Conservation (phyloP, 2,113 vertebrate species). For the Artemisiospiza belli region DNA sequence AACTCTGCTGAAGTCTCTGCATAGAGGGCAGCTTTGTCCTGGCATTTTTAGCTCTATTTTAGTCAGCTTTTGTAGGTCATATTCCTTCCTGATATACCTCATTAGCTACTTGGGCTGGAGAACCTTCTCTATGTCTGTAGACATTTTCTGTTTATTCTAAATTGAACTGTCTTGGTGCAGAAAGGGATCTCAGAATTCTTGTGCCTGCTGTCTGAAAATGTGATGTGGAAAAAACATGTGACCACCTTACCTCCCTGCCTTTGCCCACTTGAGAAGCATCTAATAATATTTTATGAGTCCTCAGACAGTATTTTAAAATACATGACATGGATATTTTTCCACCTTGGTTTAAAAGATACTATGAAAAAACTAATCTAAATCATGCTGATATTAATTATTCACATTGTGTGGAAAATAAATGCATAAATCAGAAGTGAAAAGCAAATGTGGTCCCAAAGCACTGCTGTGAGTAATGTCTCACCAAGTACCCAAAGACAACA, state of each 20-base stretch:
- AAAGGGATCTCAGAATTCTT: background rate
- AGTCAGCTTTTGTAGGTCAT: background rate
- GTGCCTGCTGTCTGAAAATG: background rate
- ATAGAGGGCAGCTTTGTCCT: background rate
- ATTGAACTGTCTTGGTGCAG: background rate
- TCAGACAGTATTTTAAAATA: background rate
- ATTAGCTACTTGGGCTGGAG: background rate
- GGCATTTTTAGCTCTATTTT: background rate
- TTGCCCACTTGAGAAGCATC: background rate
- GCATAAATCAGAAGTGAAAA: background rate
- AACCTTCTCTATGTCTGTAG: background rate
- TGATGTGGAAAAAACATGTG: background rate
- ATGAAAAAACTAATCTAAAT: background rate
- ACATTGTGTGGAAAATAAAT: background rate
- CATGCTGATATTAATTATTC: background rate
- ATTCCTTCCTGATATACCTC: background rate
- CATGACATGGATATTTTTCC: background rate
- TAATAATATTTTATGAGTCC: background rate
- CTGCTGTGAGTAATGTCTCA: background rate
- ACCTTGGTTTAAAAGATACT: background rate
- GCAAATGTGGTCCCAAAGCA: background rate
- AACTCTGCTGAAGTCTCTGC: background rate
- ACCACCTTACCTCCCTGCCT: background rate
- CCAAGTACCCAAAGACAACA: background rate
- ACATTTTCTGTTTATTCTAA: background rate